Base-by-base conservation (phyloP, 2,797 vertebrate genomes). In the Sylvilagus floridanus region DNA sequence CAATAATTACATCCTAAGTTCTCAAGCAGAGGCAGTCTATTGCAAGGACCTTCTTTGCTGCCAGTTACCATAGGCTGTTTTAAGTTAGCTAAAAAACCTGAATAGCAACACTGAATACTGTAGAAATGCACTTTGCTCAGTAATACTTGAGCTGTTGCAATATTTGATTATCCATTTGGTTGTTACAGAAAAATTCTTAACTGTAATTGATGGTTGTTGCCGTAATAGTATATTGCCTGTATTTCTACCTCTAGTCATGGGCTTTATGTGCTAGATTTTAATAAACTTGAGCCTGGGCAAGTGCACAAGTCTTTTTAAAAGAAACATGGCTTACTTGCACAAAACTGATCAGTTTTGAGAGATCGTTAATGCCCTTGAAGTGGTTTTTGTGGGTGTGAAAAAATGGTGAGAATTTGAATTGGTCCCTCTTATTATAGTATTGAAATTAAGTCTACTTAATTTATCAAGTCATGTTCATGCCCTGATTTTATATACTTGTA, bases 161-260 rank as follows among this genome's bases (percentile, higher is more conserved):
- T 99, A 99, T 99, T 99, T 98, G 98, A 98, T 98, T 98, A 97
- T 98, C 98, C 98, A 98, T 98, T 98, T 98, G 98, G 98, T 99
- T 99, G 98, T 99, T 99, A 98, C 98, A 98, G 98, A 98, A 98
- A 97, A 98, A 98, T 99, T 98, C 98, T 99, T 98, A 98, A 98
- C 98, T 99, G 98, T 99, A 99, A 99, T 99, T 98, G 98, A 98
- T 98, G 98, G 98, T 99, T 98, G 98, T 98, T 99, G 98, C 98
- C 98, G 98, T 99, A 99, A 99, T 99, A 98, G 98, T 98, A 98
- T 98, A 98, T 99, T 99, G 99, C 99, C 99, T 99, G 98, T 98
- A 98, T 98, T 99, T 99, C 99, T 99, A 99, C 99, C 99, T 99
- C 99, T 99, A 99, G 98, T 99, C 98, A 99, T 99, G 98, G 99